Percentiles rank a stretch among this genome's conserved stretches.
Evolutionary conservation across 2,797 vertebrate species (phyloP).

Genomic region (Xiphorhynchus erythropygius): DNA sequence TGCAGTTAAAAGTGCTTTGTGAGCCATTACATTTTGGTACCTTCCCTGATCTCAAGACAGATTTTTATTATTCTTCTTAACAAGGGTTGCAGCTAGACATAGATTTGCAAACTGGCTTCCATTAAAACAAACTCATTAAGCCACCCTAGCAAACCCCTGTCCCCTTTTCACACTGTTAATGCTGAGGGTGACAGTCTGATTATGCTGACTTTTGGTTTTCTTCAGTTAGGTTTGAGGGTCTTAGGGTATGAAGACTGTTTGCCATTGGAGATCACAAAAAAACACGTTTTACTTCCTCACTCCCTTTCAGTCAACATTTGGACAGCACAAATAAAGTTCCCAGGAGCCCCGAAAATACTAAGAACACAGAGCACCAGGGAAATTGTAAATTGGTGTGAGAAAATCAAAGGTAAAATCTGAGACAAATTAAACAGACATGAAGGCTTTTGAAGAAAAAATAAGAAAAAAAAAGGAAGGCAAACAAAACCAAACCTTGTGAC

Average conservation of each 20-base stretch:
- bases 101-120: constrained; percentile 15
- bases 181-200: neutral
- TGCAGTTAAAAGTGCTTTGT: neutral
- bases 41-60: neutral
- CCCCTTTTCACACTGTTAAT: neutral
- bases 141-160: neutral
- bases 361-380: neutral
- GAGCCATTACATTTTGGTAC: neutral
- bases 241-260: neutral
- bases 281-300: neutral
- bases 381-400: neutral
- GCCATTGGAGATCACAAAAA: neutral
- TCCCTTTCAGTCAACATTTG: neutral
- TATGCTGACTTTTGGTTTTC: neutral
- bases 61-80: neutral
- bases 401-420: neutral
- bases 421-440: neutral
- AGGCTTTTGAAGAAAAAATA: neutral
- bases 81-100: neutral
- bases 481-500: neutral
- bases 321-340: neutral
- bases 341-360: neutral
- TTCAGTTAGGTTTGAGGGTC: neutral
- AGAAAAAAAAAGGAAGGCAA: neutral
- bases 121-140: constrained; percentile 7